Base-by-base conservation (phyloP, 2,113 vertebrate species). In the Sakesphorus luctuosus region DNA sequence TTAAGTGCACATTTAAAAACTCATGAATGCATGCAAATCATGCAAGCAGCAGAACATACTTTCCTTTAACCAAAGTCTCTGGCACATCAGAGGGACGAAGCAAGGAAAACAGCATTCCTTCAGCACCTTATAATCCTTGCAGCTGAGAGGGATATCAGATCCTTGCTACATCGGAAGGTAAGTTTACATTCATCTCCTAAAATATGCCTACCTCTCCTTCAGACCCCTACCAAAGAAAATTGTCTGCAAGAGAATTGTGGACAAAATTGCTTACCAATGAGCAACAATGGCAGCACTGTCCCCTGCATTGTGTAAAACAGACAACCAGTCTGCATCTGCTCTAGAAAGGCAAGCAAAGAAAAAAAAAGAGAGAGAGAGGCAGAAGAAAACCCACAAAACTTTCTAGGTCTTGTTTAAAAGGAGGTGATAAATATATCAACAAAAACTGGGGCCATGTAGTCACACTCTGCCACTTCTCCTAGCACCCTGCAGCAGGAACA, bases 1-100 rank as follows among this genome's bases (percentile, higher is more conserved):
- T 88, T 84, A 96, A 86, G 31, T 29, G 29, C 61, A 56, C 66
- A 84, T 63, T 96, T 83, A 90, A 91, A 59, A 83, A 71, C 31
- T 65, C 2, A 0, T 66, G 69, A 47, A 66, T 29, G 29, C 40
- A 56, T 31, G 50, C 59, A 76, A 66, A 25, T 69, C 46, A 29
- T 55, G 67, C 25, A 91, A 79, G 47, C 26, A 71, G 55, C 24
- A 67, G 50, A 94, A 59, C 13, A n/a, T 29, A 53, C 11, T 68
- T 66, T 58, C 25, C 33, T 89, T 75, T 69, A 94, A 69, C 23
- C 29, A 58, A 83, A n/a, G 14, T 55, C 23, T 31, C 29, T 59
- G 58, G 69, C 47, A 50, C 16, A 26, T 79, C 58, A 82, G 78
- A 82, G 78, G 36, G 19, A 61, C 68, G 49, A 92, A 73, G 69